Evolutionary conservation across 2,113 vertebrate species (phyloP), one percentile per base, ranked within the genome.

Genomic region (Phodopus roborovskii): DNA sequence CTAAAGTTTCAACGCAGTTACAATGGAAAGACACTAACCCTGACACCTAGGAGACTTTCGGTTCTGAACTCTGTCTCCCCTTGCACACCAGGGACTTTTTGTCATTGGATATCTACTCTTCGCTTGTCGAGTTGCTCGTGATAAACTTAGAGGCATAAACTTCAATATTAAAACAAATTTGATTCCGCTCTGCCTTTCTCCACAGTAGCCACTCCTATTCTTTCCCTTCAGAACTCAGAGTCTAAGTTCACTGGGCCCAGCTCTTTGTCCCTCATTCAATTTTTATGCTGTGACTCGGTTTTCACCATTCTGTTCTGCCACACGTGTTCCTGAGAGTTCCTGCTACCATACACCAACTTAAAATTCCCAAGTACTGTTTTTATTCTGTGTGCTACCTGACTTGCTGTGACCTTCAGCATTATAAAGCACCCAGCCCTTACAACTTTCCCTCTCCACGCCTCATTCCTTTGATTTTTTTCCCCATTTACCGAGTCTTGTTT

Each of bases 1-100:
- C 94, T 96, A 91, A 96, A 64, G 85, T 97, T 97, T 92, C 97
- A 95, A 48, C 39, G 88, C 85, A 94, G 90, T 88, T 68, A 94
- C 70, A 96, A 88, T 77, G 75, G 58, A 53, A 96, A 92, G 42
- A 17, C 68, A 39, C 33, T 17, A 1, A 50, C 92, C 84, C 71
- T 75, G 19, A 58, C 24, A 50, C 78, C 20, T 42, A 66, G 19
- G 82, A 73, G 83, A 50, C 30, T 50, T 7, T 11, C 7, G 0
- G 4, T 39, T 50, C 26, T 45, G 68, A 73, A n/a, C 58, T n/a
- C 81, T n/a, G 10, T 22, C 6, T 22, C 30, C 24, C 16, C 8
- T 62, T 20, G 30, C 30, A 78, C 19, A 36, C 17, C 48, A 39
- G 28, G 8, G 19, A 24, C 16, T 39, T 92, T 91, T 30, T 68